Conservation (phyloP, 2,797 vertebrate genomes). For the Zalophus californianus region DNA sequence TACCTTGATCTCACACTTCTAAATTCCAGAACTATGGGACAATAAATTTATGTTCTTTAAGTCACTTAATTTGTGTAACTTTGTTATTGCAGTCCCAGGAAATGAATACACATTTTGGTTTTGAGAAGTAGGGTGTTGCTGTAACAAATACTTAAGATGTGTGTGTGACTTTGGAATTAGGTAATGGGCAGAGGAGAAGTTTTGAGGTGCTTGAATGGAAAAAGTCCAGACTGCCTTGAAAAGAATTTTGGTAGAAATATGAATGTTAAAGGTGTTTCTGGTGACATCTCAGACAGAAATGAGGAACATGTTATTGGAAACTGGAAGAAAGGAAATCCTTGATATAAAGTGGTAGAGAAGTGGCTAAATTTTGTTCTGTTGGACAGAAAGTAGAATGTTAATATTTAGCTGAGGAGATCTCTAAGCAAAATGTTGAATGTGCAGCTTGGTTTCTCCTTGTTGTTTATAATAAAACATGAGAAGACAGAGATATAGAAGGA, state of each 20-base stretch:
- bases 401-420: not conserved
- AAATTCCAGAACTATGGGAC: not conserved
- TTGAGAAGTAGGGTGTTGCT: not conserved
- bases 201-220: not conserved
- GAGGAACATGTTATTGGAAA: not conserved
- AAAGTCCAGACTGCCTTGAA: not conserved
- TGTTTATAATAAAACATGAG: not conserved
- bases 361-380: not conserved
- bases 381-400: not conserved
- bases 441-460: not conserved
- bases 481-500: not conserved
- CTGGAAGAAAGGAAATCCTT: not conserved
- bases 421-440: not conserved
- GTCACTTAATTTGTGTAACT: not conserved
- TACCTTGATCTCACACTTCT: not conserved
- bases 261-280: not conserved
- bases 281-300: not conserved
- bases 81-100: not conserved
- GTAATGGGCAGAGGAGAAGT: not conserved
- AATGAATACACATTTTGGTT: slow-evolving; percentile 4
- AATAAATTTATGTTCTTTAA: not conserved
- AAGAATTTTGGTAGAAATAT: slow-evolving; percentile 12
- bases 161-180: not conserved
- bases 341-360: not conserved
- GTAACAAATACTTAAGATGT: slow-evolving; percentile 1